Evolutionary conservation across 2,888 invertebrate genomes (phyloP), one percentile per base, ranked within the genome.

Genomic region (Drosophila conformis): DNA sequence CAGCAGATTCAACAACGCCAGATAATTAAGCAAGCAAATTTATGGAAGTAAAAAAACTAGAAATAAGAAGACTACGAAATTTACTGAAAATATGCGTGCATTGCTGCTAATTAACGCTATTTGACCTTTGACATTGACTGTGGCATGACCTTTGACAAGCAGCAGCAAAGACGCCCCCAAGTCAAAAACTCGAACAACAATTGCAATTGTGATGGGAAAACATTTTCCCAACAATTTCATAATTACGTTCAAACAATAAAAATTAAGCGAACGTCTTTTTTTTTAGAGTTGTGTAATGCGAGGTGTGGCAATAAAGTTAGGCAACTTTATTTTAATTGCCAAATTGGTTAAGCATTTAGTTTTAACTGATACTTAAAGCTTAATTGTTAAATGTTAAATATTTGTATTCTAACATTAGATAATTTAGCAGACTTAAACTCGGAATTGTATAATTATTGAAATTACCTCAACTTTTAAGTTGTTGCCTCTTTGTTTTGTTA

Each of bases 61-160:
- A 48, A 58, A 54, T 25, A 75, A 29, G 40, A 69, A 42, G 59
- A 57, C n/a, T 18, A 59, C 35, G n/a, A 65, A 53, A 31, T 31
- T 64, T 36, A 67, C 51, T 42, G 29, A 60, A 68, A 76, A 63
- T 69, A 67, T 31, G 25, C 66, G 58, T 70, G 70, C 65, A 69
- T 69, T 57, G 69, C n/a, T 27, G 40, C 38, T 25, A 54, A 76
- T 82, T 76, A 78, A 73, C 69, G 61, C 67, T 49, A 56, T 62
- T 59, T 69, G 70, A 49, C 69, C 56, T 51, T 59, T 83, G 84
- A 73, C 84, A 86, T 85, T 85, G 87, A 82, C 87, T 77, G 80
- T 76, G 67, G 65, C 56, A 67, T 86, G 82, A 85, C 82, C 87
- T 87, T 83, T 84, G 58, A 33, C 69, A 69, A 73, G 42, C 27